phyloP scores from a whole-genome alignment of 2,113 vertebrate genomes.

The Forbesichthys agassizii region DNA sequence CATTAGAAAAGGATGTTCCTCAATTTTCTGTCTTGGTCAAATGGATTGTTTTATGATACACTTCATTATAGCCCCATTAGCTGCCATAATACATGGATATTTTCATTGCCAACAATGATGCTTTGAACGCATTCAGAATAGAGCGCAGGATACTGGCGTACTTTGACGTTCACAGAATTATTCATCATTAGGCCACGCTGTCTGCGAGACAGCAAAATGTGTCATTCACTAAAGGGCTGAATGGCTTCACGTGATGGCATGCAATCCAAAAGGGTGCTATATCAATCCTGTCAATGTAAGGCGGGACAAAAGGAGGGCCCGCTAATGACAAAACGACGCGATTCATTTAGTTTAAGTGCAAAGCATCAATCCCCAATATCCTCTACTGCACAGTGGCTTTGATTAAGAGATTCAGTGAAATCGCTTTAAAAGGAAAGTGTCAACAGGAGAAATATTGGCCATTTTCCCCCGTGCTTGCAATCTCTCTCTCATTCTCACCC shows the following conservation, averaged over 20 bases:
- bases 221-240: constrained; percentile 51
- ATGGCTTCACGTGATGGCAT: constrained; percentile 56
- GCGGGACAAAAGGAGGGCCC: constrained; percentile 29
- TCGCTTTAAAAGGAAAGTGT: constrained; percentile 52
- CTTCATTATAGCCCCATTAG: constrained; percentile 72
- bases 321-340: constrained; percentile 58
- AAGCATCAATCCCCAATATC: constrained; percentile 62
- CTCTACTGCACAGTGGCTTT: constrained; percentile 42
- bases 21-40: constrained; percentile 40
- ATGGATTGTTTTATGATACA: constrained; percentile 67
- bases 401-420: constrained; percentile 65
- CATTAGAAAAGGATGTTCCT: constrained; percentile 47
- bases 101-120: constrained; percentile 64
- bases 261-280: constrained; percentile 43
- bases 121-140: constrained; percentile 41
- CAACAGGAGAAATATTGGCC: constrained; percentile 54
- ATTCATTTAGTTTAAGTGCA: constrained; percentile 65
- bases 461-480: constrained; percentile 6
- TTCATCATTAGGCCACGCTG: constrained; percentile 67
- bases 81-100: constrained; percentile 60
- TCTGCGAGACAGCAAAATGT: constrained; percentile 52
- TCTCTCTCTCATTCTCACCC: neutral
- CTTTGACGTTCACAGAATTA: constrained; percentile 63
- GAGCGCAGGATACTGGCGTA: constrained; percentile 32
- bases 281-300: constrained; percentile 48